Conservation (phyloP, 2,888 invertebrate genomes). For the Lordiphosa andalusiaca region DNA sequence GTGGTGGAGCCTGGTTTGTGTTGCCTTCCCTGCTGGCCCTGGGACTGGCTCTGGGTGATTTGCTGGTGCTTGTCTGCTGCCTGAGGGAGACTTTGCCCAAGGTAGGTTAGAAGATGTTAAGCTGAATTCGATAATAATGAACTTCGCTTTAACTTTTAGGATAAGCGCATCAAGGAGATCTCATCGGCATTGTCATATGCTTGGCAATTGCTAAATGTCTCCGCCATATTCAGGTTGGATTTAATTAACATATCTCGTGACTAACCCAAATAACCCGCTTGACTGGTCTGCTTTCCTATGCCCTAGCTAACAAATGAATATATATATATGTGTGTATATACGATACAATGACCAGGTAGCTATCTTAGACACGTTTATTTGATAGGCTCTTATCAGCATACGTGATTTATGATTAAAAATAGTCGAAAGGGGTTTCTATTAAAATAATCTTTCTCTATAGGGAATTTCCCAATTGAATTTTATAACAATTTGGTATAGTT, state of each 20-base stretch:
- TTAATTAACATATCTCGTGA: slow-evolving; percentile 46
- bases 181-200: slow-evolving; percentile 85
- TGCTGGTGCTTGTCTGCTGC: slow-evolving; percentile 86
- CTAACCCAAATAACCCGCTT: slow-evolving; percentile 10
- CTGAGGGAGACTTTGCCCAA: slow-evolving; percentile 92
- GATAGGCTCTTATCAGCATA: slow-evolving; percentile 44
- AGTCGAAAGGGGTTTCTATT: slow-evolving; percentile 7
- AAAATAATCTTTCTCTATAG: background rate
- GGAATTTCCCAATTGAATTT: slow-evolving; percentile 10
- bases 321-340: background rate
- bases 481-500: background rate
- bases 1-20: slow-evolving; percentile 87
- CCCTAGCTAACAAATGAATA: no score
- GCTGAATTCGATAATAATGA: background rate
- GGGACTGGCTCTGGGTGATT: slow-evolving; percentile 87
- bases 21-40: slow-evolving; percentile 90
- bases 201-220: slow-evolving; percentile 84
- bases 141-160: slow-evolving; percentile 69
- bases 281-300: slow-evolving; percentile 1
- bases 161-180: slow-evolving; percentile 86
- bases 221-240: slow-evolving; percentile 81
- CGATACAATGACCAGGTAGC: slow-evolving; percentile 2
- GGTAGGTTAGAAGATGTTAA: slow-evolving; percentile 78
- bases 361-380: slow-evolving; percentile 24
- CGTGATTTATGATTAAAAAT: slow-evolving; percentile 17